Base-by-base conservation (phyloP, 2,113 vertebrate genomes). In the Condylura cristata region DNA sequence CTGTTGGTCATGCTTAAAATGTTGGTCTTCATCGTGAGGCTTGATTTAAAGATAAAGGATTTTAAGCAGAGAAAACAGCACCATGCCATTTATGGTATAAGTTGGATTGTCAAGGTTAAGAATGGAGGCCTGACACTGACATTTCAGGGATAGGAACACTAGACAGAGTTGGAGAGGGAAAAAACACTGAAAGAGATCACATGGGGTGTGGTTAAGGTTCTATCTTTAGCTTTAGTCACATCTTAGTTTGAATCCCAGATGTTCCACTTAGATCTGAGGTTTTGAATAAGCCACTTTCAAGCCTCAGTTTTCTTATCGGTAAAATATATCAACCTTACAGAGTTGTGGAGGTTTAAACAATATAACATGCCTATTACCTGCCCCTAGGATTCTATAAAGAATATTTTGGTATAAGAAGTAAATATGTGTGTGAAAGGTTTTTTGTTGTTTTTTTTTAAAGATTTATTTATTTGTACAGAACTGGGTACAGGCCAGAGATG, bases 231-330 rank as follows among this genome's bases (percentile, higher is more conserved):
- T 3, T 65, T 60, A 48, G 61, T 89, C 63, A 56, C 3, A 20
- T 80, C 76, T 87, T 61, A 92, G 26, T 95, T 74, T 89, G 92
- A 94, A 80, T 84, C 53, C 10, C 70, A 80, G 20, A 32, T 56
- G 37, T 80, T 76, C 51, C 3, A 22, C 79, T 86, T 75, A 86
- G 68, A 76, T 80, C n/a, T 61, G 70, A 96, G 70, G 58, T 70
- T 51, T 66, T 83, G 87, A 65, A 9, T 91, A 58, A 87, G 34
- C 24, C 63, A 74, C 46, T 94, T 86, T 66, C 68, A 78, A 92
- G 44, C 79, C 82, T 92, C 72, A 44, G 20, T 95, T 85, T 95
- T 30, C 37, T 85, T 74, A 93, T 89, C 66, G 70, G n/a, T 85
- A 87, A 76, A 90, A 87, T 89, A 24, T 72, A 66, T 44, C 6